phyloP scores from a whole-genome alignment of 2,113 vertebrate species.

The Podocnemis expansa region DNA sequence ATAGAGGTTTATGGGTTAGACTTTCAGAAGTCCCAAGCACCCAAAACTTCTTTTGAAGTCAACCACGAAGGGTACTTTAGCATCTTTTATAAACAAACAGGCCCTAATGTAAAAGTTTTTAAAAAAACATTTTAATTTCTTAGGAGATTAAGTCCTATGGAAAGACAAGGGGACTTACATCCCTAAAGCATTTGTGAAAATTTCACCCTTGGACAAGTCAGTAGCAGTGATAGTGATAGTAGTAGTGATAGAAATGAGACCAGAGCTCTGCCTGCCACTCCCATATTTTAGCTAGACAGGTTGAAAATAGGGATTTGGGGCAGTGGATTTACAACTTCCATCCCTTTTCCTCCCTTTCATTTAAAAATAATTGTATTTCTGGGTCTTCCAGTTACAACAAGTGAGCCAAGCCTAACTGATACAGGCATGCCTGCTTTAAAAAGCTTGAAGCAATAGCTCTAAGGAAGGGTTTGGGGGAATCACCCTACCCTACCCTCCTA shows the following conservation, averaged over 20 bases:
- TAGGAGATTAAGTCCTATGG: not conserved
- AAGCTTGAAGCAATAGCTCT: not conserved
- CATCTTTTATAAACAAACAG: not conserved
- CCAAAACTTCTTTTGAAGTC: not conserved
- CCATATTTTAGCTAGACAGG: not conserved
- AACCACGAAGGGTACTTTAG: not conserved
- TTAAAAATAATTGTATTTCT: not conserved
- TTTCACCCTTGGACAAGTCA: not conserved
- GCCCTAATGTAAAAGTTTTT: not conserved
- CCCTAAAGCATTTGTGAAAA: not conserved
- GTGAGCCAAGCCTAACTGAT: not conserved
- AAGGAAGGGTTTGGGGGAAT: not conserved
- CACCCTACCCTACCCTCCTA: not conserved
- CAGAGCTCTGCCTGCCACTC: not conserved
- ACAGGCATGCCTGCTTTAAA: not conserved
- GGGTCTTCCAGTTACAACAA: not conserved
- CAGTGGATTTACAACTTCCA: accelerated
- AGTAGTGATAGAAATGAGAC: not conserved
- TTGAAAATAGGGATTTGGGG: not conserved
- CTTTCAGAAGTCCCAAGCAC: not conserved
- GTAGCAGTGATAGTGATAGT: not conserved
- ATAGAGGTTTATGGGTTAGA: not conserved
- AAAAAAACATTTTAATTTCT: not conserved
- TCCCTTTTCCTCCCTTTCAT: not conserved
- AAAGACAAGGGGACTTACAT: not conserved